Evolutionary conservation across 2,797 vertebrate genomes (phyloP).

Genomic region (Poeciliopsis presidionis): DNA sequence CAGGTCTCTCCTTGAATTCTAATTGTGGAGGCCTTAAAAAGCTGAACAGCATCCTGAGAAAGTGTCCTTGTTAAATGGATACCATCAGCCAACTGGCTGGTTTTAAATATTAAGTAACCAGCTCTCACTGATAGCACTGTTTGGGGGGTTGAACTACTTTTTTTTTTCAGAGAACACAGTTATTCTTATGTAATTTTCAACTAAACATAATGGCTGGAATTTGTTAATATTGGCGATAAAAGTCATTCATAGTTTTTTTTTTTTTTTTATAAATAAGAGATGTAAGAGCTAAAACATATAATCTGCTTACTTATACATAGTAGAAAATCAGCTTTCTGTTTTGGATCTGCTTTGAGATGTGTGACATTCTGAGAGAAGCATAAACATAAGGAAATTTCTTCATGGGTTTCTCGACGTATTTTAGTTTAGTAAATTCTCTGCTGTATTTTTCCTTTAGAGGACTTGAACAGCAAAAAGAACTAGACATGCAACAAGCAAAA

Average conservation of each 20-base stretch:
- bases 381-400: neutral
- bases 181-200: neutral
- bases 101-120: conserved; percentile 37
- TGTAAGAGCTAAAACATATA: neutral
- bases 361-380: neutral
- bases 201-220: neutral
- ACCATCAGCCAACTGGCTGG: conserved; percentile 22
- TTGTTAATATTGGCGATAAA: neutral
- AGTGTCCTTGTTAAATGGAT: conserved; percentile 40
- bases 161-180: neutral
- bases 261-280: neutral
- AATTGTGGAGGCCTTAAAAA: conserved; percentile 50
- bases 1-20: conserved; percentile 60
- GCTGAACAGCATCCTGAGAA: conserved; percentile 42
- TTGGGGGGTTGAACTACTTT: neutral
- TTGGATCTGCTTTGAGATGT: neutral
- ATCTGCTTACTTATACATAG: neutral
- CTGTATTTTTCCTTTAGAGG: neutral
- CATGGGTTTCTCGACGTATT: neutral
- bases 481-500: neutral
- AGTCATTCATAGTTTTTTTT: neutral
- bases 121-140: conserved; percentile 19
- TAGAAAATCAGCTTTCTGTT: neutral
- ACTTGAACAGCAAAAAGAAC: neutral
- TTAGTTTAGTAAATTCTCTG: neutral